These are phyloP conservation scores for Whitmania pigra DNA, from an alignment of 1,140 invertebrate genomes.

Conservation along the genomic window DNA sequence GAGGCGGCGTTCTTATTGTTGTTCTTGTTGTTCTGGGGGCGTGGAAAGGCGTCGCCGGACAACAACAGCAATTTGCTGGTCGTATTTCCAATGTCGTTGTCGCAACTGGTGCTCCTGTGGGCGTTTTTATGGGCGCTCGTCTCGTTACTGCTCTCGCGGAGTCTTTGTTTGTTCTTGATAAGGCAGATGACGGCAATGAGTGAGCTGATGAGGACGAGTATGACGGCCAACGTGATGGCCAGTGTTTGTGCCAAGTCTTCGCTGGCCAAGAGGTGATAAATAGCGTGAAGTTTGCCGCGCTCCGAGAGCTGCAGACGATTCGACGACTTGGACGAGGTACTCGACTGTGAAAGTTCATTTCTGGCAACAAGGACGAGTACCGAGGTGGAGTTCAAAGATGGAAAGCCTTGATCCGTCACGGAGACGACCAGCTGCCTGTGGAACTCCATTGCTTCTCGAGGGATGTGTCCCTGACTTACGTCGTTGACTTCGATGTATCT, in stretches of 20 bases:
- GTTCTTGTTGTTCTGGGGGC: too few relatives aligned
- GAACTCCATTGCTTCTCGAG: neutral
- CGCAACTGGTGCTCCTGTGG: too few relatives aligned
- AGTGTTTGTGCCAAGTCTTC: slow-evolving; percentile 13
- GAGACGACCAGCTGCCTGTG: neutral
- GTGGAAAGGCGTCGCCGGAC: too few relatives aligned
- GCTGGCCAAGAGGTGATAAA: slow-evolving; percentile 18
- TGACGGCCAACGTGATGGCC: slow-evolving; percentile 6
- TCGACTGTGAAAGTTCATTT: neutral
- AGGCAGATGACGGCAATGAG: slow-evolving; percentile 19
- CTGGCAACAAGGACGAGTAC: neutral
- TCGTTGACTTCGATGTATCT: neutral
- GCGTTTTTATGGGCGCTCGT: too few relatives aligned
- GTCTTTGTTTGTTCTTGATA: neutral
- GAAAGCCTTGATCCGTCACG: neutral
- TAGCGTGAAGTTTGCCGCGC: neutral
- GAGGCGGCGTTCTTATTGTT: too few relatives aligned
- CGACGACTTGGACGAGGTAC: neutral
- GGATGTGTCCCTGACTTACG: neutral
- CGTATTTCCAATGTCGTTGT: too few relatives aligned
- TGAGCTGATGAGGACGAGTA: neutral
- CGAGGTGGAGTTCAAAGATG: slow-evolving; percentile 3
- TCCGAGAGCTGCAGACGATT: neutral
- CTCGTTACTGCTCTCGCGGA: too few relatives aligned
- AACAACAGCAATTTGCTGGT: too few relatives aligned